Evolutionary conservation across 2,888 invertebrate species (phyloP), one percentile per base, ranked within the genome.

Genomic region (Sinodicranocentrus sp.): DNA sequence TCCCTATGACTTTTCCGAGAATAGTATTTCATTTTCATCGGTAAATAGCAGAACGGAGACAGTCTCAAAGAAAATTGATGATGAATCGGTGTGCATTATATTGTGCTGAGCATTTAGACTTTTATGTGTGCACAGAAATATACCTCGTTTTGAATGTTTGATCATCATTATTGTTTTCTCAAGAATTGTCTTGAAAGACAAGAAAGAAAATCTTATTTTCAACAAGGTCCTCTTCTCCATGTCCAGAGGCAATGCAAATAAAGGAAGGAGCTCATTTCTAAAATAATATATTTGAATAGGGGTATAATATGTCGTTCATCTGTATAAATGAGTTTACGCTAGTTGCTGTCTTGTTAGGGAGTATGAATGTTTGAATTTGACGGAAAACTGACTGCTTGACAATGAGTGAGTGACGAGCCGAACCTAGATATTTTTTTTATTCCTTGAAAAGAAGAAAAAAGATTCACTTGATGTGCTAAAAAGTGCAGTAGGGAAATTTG

Each of bases 81-180:
- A 33, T 33, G 10, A 33, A 33, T 6, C 33, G 3, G 33, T 10
- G 33, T 33, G 33, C 33, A 33, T 33, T 33, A n/a, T n/a, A n/a
- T n/a, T n/a, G n/a, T n/a, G n/a, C n/a, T n/a, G n/a, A n/a, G n/a
- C n/a, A n/a, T n/a, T n/a, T n/a, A n/a, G n/a, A n/a, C n/a, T 6
- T 57, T 57, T 2, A 5, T 57, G 57, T 57, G 57, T 57, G 21
- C 57, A 57, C 23, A 57, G 57, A 57, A 57, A 57, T 57, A 19
- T 57, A 57, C 57, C 19, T 57, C 33, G 26, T 43, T 68, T 57
- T 33, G 25, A 21, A 63, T 76, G 65, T 76, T 76, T 67, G 76
- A 76, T 76, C 67, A 57, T 54, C 54, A 76, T 76, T 76, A 70
- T 76, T 76, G 76, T 76, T 65, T 76, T 67, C 54, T 25, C 63